A percentile compares a stretch with the other conserved stretches of the same genome.
These are phyloP conservation scores for Nothocercus nigrocapillus DNA, from an alignment of 2,113 vertebrate genomes.

Conservation along the genomic window DNA sequence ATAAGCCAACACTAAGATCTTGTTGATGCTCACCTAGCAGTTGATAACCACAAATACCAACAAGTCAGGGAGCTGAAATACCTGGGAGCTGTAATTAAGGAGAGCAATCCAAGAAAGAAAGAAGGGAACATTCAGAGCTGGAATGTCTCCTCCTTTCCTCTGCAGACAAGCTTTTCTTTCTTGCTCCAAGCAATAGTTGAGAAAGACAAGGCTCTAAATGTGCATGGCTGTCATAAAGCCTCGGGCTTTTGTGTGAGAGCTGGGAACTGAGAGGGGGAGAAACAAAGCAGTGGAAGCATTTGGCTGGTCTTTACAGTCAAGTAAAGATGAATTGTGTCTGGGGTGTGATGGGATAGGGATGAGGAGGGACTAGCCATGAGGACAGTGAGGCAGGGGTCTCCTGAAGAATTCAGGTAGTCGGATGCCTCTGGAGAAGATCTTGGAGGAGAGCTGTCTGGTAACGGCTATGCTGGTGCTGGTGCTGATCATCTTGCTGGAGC, in stretches of 20 bases:
- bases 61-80: background rate
- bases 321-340: too few relatives aligned
- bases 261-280: background rate
- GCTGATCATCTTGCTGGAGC: too few relatives aligned
- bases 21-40: background rate
- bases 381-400: too few relatives aligned
- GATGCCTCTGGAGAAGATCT: background rate
- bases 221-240: background rate
- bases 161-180: background rate
- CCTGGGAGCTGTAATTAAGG: background rate
- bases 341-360: background rate
- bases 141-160: background rate
- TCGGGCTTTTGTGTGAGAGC: background rate
- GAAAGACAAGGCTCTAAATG: accelerated
- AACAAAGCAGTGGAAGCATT: accelerated
- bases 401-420: too few relatives aligned
- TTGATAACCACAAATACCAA: background rate
- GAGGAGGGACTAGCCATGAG: background rate
- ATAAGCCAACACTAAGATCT: background rate
- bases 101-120: background rate
- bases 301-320: background rate
- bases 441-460: background rate
- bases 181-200: accelerated
- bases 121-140: background rate
- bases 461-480: too few relatives aligned